A percentile compares a stretch with the other conserved stretches of the same genome.
These are phyloP conservation scores for Heliconius ethilla DNA, from an alignment of 2,888 invertebrate species.

Conservation along the genomic window DNA sequence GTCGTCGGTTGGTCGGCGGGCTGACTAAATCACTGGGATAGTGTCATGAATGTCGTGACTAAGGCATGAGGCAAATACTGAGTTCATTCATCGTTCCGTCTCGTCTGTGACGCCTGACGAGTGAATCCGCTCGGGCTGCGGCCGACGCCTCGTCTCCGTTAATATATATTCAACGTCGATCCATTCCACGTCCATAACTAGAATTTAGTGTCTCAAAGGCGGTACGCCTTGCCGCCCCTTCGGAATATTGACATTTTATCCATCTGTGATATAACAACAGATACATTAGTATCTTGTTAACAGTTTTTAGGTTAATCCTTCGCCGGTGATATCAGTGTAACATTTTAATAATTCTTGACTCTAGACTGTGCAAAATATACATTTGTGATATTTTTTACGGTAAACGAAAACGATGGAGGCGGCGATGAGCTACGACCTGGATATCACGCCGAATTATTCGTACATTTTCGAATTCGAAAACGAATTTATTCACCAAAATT, in stretches of 20 bases:
- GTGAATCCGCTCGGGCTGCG: slow-evolving; percentile 57
- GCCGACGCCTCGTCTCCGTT: slow-evolving; percentile 66
- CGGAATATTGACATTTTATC: slow-evolving; percentile 69
- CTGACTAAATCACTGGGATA: slow-evolving; percentile 31
- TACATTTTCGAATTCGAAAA: slow-evolving; percentile 97
- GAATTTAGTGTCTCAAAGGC: slow-evolving; percentile 59
- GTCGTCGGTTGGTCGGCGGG: slow-evolving; percentile 29
- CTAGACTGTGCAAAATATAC: slow-evolving; percentile 50
- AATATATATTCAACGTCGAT: slow-evolving; percentile 70
- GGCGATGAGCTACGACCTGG: slow-evolving; percentile 79
- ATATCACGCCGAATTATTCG: slow-evolving; percentile 92
- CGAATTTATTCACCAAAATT: slow-evolving; percentile 94
- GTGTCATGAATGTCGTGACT: slow-evolving; percentile 45
- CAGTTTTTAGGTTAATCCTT: slow-evolving; percentile 72
- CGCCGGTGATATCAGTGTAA: slow-evolving; percentile 74
- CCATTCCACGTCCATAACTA: slow-evolving; percentile 65
- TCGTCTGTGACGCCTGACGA: slow-evolving; percentile 59
- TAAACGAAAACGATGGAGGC: slow-evolving; percentile 61
- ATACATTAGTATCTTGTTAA: slow-evolving; percentile 62
- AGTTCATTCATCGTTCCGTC: slow-evolving; percentile 45
- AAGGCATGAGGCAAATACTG: slow-evolving; percentile 42
- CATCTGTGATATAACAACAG: slow-evolving; percentile 77
- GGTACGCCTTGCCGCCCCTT: slow-evolving; percentile 62
- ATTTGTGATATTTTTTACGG: slow-evolving; percentile 52
- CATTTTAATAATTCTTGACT: slow-evolving; percentile 50